Evolutionary conservation across 1,140 invertebrate genomes (phyloP).

Genomic region (Hylaeus volcanicus): DNA sequence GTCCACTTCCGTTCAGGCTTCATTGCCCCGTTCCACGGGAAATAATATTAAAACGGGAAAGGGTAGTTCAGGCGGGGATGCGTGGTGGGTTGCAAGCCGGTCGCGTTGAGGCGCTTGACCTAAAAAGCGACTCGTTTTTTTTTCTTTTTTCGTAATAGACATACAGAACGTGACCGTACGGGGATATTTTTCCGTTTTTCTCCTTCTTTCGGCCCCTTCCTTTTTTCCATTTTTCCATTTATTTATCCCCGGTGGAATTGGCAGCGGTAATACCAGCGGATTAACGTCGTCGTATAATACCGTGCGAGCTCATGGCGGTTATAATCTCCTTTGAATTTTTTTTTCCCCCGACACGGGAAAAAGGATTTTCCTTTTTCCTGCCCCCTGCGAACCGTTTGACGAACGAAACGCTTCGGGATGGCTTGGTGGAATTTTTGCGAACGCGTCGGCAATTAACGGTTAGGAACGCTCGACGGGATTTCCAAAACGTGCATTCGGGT

Average conservation of each 20-base stretch:
- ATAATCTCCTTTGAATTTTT: slow-evolving; percentile 37
- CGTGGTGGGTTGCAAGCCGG: not conserved
- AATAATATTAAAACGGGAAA: slow-evolving; percentile 37
- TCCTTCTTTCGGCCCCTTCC: too few relatives aligned
- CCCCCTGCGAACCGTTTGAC: not conserved
- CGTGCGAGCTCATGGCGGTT: slow-evolving; percentile 6
- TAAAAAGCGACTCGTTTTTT: slow-evolving; percentile 17
- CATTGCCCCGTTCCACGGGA: slow-evolving; percentile 4
- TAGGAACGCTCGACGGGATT: not conserved
- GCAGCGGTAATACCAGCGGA: slow-evolving; percentile 27
- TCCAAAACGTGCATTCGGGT: not conserved
- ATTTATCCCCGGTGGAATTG: slow-evolving; percentile 28
- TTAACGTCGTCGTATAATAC: slow-evolving; percentile 35
- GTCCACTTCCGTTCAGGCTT: slow-evolving; percentile 25
- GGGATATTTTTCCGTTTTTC: slow-evolving; percentile 8
- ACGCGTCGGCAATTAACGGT: not conserved
- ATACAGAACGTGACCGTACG: slow-evolving; percentile 11
- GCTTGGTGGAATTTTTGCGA: not conserved
- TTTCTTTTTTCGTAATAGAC: not conserved
- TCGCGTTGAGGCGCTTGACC: slow-evolving; percentile 18
- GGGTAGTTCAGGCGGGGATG: not conserved
- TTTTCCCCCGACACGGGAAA: not conserved
- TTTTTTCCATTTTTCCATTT: not conserved
- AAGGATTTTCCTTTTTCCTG: not conserved
- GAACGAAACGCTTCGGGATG: not conserved